Evolutionary conservation across 2,797 vertebrate genomes (phyloP), one percentile per base, ranked within the genome.

Genomic region (Channallabes apus): DNA sequence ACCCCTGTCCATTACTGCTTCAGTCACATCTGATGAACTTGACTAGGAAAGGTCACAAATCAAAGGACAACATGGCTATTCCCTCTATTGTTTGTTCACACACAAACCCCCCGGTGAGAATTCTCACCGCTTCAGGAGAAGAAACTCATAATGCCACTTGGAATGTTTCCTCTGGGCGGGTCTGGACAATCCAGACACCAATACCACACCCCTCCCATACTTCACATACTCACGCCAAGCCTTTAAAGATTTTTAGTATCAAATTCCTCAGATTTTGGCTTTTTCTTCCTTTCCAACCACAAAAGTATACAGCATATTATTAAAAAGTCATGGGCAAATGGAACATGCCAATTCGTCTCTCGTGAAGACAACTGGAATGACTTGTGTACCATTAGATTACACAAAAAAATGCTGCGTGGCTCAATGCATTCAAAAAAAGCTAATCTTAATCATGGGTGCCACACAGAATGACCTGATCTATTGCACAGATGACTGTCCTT

Each of bases 121-220:
- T 84, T 85, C 89, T 85, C 77, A 89, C 85, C 68, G 84, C 81
- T 85, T 83, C 78, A 84, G 80, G 85, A 88, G 87, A 86, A 87
- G 77, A 80, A 90, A 89, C 87, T 85, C 85, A 83, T 83, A 88
- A 91, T 90, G 88, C 88, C 86, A 83, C 85, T 69, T 87, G 88
- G 89, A 91, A 92, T 88, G 87, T 90, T 90, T 90, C 88, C 85
- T 85, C 76, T 88, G 90, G 88, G 89, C 88, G 89, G 89, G 88
- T 89, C 87, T 87, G 83, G 73, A 85, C 68, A 88, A 89, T 80
- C 84, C 84, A 88, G 80, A 89, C 84, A 56, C 84, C 85, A 87
- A 86, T 79, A 80, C 69, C 83, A 72, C 32, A 86, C 72, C 80
- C 85, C 78, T 79, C 67, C 59, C 46, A n/a, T 65, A 46, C 18